These are phyloP conservation scores for Seira sanloemensis DNA, from an alignment of 2,888 invertebrate genomes.

Conservation along the genomic window DNA sequence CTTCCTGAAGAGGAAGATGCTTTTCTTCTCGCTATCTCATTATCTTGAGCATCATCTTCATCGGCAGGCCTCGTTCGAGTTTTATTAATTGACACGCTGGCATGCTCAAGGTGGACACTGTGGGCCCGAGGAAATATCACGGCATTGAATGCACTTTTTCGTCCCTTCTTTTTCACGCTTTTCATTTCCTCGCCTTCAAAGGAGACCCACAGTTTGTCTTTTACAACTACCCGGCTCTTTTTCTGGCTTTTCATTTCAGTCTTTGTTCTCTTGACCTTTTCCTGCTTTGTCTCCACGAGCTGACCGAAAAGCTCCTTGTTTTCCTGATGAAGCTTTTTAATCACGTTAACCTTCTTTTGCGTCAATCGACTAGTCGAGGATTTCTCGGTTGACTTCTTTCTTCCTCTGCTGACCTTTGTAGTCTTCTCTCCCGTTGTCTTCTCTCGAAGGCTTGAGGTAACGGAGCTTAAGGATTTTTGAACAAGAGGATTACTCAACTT, in stretches of 20 bases:
- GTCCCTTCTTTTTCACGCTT: not conserved
- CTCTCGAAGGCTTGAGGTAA: not conserved
- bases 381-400: not conserved
- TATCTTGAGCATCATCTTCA: conserved; percentile 11
- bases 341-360: conserved; percentile 22
- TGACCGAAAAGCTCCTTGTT: conserved; percentile 74
- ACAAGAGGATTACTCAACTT: no score
- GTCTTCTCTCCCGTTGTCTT: not conserved
- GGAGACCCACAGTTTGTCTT: conserved; percentile 6
- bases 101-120: conserved; percentile 36
- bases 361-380: not conserved
- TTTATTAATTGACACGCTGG: conserved; percentile 47
- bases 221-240: conserved; percentile 22
- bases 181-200: conserved; percentile 2
- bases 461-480: conserved; percentile 25
- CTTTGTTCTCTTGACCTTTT: conserved; percentile 56
- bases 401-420: not conserved
- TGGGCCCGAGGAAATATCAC: conserved; percentile 18
- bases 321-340: conserved; percentile 72
- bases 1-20: not conserved
- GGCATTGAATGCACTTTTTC: not conserved
- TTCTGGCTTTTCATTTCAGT: conserved; percentile 24
- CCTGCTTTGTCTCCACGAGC: conserved; percentile 70
- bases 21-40: not conserved
- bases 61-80: conserved; percentile 12